These are phyloP conservation scores for Thoracochromis brauschi DNA, from an alignment of 2,113 vertebrate genomes.

Conservation along the genomic window DNA sequence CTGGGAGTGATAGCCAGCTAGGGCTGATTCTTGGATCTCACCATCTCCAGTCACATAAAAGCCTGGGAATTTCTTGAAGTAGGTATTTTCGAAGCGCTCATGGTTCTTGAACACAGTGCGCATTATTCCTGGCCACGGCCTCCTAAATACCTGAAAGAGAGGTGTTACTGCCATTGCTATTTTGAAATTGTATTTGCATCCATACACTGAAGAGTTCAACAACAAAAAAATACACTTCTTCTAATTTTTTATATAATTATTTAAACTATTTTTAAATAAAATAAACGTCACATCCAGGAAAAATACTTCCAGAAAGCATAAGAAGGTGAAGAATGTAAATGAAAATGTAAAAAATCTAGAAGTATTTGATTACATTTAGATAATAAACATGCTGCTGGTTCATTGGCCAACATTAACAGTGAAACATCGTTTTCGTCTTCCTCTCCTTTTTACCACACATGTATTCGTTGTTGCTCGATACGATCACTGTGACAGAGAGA, in stretches of 20 bases:
- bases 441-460: neutral
- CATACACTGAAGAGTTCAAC: neutral
- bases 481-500: fast-evolving
- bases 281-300: neutral
- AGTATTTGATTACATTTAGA: neutral
- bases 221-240: neutral
- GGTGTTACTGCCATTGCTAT: neutral
- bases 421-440: neutral
- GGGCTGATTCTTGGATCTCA: constrained; percentile 21
- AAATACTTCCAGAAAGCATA: neutral
- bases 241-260: neutral
- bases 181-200: neutral
- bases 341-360: neutral
- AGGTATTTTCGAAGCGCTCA: constrained; percentile 74
- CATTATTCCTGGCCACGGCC: constrained; percentile 79
- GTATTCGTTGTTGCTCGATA: neutral
- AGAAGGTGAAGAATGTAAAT: neutral
- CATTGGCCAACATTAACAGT: neutral
- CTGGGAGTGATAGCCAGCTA: neutral
- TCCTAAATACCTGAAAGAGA: constrained; percentile 68
- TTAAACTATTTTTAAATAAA: neutral
- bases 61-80: constrained; percentile 78
- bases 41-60: constrained; percentile 79
- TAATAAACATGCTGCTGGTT: neutral
- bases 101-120: constrained; percentile 69